Evolutionary conservation across 1,140 invertebrate genomes (phyloP).

Genomic region (Anastrepha obliqua): DNA sequence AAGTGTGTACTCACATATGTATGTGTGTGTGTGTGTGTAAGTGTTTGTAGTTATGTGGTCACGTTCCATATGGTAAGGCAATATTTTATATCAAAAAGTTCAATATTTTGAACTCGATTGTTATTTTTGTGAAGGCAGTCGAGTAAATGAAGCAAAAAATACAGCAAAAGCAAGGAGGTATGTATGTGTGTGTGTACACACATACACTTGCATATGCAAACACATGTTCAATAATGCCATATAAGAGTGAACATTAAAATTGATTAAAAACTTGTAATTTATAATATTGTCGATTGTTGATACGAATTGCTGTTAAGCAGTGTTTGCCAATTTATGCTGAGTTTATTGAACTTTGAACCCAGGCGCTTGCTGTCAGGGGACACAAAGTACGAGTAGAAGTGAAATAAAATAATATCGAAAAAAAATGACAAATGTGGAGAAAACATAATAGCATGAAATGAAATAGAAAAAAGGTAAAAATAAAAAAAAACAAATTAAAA

Average conservation of each 20-base stretch:
- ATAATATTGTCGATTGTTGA: background rate
- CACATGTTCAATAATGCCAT: background rate
- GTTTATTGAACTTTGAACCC: slow-evolving; percentile 15
- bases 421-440: background rate
- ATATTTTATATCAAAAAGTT: slow-evolving; percentile 49
- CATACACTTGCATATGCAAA: background rate
- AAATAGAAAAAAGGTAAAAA: background rate
- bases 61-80: slow-evolving; percentile 35
- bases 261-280: slow-evolving; percentile 7
- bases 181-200: background rate
- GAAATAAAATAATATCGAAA: background rate
- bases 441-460: background rate
- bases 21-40: background rate
- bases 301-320: background rate
- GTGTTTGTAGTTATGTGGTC: background rate
- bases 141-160: background rate
- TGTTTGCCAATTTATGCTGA: background rate
- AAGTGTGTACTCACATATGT: background rate
- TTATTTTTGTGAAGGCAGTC: background rate
- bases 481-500: no score
- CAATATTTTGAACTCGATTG: background rate
- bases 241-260: slow-evolving; percentile 1
- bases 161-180: background rate
- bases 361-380: background rate
- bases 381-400: background rate